Evolutionary conservation across 2,113 vertebrate species (phyloP), one percentile per base, ranked within the genome.

Genomic region (Gnathonemus echidnorhynchus): DNA sequence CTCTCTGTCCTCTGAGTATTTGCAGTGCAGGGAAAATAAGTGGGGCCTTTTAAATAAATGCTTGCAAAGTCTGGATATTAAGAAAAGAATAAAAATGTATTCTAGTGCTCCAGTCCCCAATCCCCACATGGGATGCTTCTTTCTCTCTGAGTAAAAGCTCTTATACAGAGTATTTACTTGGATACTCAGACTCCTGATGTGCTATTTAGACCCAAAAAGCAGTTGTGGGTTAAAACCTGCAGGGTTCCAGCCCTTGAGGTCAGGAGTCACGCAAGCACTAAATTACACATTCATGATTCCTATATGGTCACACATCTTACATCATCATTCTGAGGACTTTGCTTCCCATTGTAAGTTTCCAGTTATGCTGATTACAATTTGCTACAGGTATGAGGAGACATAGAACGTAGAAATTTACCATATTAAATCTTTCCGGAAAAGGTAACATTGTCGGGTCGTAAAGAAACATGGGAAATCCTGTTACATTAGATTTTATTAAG

Each of bases 401-500:
- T 4, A 70, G 66, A 52, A 52, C 50, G 66, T 31, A 39, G 42
- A 74, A n/a, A 88, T 46, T 21, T n/a, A 86, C 46, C 49, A n/a
- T 48, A 87, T 42, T 39, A 56, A 48, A 52, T 52, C 49, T 87
- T 27, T 39, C 31, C 27, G 7, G n/a, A 56, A 89, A 62, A 80
- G 84, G 77, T 56, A 27, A 31, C 85, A 62, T 88, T 87, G 56
- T 66, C 8, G 84, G 89, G 86, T 90, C 93, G 74, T 92, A 93
- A 80, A 88, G 92, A 92, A 90, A 93, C 88, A 88, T 89, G 90
- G 90, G 89, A 91, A 39, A 80, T 91, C 53, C 77, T 46, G 46
- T 91, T 24, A 89, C 89, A 91, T 94, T 93, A 94, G 66, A 66
- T 58, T 90, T 92, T 91, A 88, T 90, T 83, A 92, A 90, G 48